These are phyloP conservation scores for Nipponacmea schrenckii DNA, from an alignment of 2,888 invertebrate species.

Conservation along the genomic window DNA sequence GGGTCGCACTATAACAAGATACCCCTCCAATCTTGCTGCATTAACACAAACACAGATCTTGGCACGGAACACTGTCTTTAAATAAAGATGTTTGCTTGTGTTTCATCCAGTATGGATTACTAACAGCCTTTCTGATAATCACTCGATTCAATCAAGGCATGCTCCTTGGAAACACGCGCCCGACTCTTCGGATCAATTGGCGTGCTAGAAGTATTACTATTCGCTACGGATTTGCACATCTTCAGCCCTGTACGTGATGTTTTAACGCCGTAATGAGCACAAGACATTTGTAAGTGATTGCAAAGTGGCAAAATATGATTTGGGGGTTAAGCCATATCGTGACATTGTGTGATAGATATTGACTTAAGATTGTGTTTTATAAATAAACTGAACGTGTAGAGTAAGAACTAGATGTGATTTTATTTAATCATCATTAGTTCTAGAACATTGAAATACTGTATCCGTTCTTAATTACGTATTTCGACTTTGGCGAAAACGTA, in stretches of 20 bases:
- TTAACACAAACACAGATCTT: constrained; percentile 4
- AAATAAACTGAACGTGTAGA: constrained; percentile 4
- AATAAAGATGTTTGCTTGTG: constrained; percentile 8
- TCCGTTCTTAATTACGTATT: too few relatives aligned
- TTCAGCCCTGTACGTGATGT: constrained; percentile 1
- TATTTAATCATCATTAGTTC: too few relatives aligned
- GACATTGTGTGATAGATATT: neutral
- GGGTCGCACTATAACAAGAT: constrained; percentile 5
- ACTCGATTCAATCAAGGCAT: constrained; percentile 3
- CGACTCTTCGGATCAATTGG: constrained; percentile 3
- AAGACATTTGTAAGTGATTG: constrained; percentile 7
- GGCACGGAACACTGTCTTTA: neutral
- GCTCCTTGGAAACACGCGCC: constrained; percentile 3
- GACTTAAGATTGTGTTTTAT: neutral
- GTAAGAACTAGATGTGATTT: neutral
- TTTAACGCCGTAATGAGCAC: neutral
- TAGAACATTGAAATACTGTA: too few relatives aligned
- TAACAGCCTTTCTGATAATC: constrained; percentile 5
- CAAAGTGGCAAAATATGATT: constrained; percentile 9
- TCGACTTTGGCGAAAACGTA: too few relatives aligned
- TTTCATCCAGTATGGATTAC: constrained; percentile 3
- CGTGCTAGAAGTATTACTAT: constrained; percentile 2
- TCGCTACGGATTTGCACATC: constrained; percentile 6
- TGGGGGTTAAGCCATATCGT: constrained; percentile 1
- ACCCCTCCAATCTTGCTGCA: constrained; percentile 5